Conservation (phyloP, 1,140 invertebrate species). For the Matsumurasca onukii region DNA sequence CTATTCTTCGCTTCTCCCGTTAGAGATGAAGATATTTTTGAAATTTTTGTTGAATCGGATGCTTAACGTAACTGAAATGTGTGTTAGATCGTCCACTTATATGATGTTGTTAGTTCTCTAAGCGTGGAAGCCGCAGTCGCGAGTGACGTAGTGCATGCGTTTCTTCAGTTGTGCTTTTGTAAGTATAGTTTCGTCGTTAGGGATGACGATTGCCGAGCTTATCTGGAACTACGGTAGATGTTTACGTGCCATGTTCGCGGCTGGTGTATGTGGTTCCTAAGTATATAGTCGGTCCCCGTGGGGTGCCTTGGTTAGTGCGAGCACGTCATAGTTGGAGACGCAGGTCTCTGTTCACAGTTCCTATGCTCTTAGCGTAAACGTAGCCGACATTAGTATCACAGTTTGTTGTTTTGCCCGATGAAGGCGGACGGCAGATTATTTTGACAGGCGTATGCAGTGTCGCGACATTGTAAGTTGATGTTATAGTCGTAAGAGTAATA, state of each 20-base stretch:
- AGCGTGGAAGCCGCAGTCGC: slow-evolving; percentile 3
- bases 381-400: no score
- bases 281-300: no score
- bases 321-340: no score
- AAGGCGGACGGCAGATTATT: no score
- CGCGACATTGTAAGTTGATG: slow-evolving; percentile 13
- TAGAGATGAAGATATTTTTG: slow-evolving; percentile 25
- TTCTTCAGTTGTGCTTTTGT: slow-evolving; percentile 29
- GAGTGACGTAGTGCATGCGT: slow-evolving; percentile 10
- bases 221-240: slow-evolving; percentile 36
- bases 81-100: slow-evolving; percentile 23
- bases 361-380: slow-evolving; percentile 41
- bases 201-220: slow-evolving; percentile 36
- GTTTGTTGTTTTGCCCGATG: no score
- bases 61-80: slow-evolving; percentile 1
- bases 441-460: no score
- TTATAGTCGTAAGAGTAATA: slow-evolving; percentile 19
- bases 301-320: no score
- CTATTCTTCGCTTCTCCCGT: no score
- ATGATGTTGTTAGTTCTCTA: slow-evolving; percentile 21
- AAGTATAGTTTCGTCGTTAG: slow-evolving; percentile 27
- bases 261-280: slow-evolving; percentile 41
- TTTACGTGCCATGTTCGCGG: not conserved
- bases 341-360: slow-evolving; percentile 43
- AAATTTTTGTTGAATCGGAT: slow-evolving; percentile 26